Percentiles rank a stretch among this genome's conserved stretches.
Conservation (phyloP, 2,888 invertebrate genomes). For the Iphiclides podalirius region DNA sequence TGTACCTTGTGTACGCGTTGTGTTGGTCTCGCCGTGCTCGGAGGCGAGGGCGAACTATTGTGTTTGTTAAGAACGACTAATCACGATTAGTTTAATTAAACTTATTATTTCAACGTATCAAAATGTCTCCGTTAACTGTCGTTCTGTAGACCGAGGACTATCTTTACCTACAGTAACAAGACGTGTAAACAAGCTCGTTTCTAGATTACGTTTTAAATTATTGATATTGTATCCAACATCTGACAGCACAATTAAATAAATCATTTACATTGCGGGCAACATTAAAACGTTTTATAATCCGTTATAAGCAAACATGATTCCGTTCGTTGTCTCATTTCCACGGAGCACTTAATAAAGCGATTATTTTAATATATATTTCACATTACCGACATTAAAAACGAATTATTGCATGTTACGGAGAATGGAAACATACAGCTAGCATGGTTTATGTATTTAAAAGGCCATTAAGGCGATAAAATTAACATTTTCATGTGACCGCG, state of each 20-base stretch:
- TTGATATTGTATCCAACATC: neutral
- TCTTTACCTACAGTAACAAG: no score
- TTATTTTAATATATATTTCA: conserved; percentile 13
- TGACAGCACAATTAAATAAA: neutral
- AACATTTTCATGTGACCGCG: conserved; percentile 6
- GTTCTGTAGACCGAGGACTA: no score
- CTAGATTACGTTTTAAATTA: neutral
- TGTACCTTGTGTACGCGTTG: no score
- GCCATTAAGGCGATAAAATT: conserved; percentile 21
- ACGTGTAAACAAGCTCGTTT: neutral
- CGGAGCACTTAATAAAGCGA: conserved; percentile 4
- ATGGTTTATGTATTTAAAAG: conserved; percentile 17
- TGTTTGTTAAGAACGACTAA: no score
- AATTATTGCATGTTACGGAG: conserved; percentile 8
- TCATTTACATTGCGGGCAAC: neutral
- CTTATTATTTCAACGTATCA: no score
- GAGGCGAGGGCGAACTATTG: no score
- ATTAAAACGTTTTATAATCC: neutral
- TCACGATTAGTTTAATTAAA: no score
- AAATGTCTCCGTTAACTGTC: no score
- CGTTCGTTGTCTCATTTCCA: neutral
- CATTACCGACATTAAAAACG: conserved; percentile 14
- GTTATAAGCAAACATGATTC: neutral
- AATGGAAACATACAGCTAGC: neutral
- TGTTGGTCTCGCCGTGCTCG: no score